A percentile compares a stretch with the other conserved stretches of the same genome.
phyloP scores from a whole-genome alignment of 2,797 vertebrate species.

The Antennarius maculatus region DNA sequence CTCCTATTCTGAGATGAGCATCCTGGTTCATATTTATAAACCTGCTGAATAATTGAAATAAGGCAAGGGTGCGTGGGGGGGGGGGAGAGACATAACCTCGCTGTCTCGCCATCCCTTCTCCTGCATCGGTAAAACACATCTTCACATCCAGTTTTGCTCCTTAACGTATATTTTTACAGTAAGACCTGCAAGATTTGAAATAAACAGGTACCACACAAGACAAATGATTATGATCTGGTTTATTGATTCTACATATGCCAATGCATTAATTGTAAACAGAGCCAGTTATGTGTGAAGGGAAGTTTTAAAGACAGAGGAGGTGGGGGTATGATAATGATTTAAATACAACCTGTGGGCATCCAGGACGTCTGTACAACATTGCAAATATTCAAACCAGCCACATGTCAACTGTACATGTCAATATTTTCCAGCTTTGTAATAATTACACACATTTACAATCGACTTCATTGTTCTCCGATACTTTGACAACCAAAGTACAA shows the following conservation, averaged over 20 bases:
- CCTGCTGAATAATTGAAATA: constrained; percentile 77
- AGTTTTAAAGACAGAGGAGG: constrained; percentile 40
- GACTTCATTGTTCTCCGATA: constrained; percentile 38
- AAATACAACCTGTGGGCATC: constrained; percentile 27
- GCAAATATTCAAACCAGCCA: constrained; percentile 54
- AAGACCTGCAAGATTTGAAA: neutral
- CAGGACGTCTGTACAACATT: constrained; percentile 55
- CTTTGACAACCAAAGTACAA: constrained; percentile 55
- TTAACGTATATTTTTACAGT: neutral
- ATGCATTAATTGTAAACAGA: constrained; percentile 39
- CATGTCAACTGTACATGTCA: constrained; percentile 57
- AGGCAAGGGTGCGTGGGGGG: constrained; percentile 39
- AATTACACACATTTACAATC: constrained; percentile 72
- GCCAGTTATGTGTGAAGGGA: constrained; percentile 22
- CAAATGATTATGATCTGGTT: constrained; percentile 41
- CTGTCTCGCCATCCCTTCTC: constrained; percentile 5
- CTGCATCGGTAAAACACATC: constrained; percentile 17
- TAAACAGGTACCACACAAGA: neutral
- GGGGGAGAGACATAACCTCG: constrained; percentile 54
- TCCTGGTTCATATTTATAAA: constrained; percentile 70
- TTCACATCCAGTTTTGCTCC: constrained; percentile 4
- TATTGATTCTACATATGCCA: constrained; percentile 63
- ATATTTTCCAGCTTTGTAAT: constrained; percentile 64
- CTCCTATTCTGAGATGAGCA: constrained; percentile 53
- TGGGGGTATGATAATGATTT: constrained; percentile 20